phyloP scores from a whole-genome alignment of 2,888 invertebrate species.

The Lasioglossum morio region DNA sequence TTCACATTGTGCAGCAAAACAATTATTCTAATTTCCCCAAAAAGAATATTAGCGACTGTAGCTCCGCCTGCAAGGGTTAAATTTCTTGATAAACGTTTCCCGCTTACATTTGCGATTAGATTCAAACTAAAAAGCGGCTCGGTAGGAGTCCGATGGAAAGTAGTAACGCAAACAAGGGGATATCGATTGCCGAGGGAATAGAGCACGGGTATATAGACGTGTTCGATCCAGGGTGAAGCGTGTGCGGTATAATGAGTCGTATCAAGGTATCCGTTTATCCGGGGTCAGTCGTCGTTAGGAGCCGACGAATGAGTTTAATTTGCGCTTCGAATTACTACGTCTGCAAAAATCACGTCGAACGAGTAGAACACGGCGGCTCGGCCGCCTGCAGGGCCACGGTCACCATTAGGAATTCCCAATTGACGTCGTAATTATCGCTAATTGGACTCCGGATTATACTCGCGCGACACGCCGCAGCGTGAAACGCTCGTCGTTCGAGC shows the following conservation, averaged over 20 bases:
- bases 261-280: conserved; percentile 12
- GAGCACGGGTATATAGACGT: not conserved
- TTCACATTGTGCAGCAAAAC: no score
- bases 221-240: not conserved
- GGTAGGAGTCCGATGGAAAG: not conserved
- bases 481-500: conserved; percentile 72
- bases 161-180: not conserved
- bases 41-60: no score
- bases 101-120: not conserved
- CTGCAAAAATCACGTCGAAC: conserved; percentile 71
- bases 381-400: conserved; percentile 47
- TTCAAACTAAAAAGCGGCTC: not conserved
- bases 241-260: not conserved
- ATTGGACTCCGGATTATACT: conserved; percentile 79
- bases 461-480: conserved; percentile 70
- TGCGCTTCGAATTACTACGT: conserved; percentile 66
- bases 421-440: conserved; percentile 81
- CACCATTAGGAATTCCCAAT: conserved; percentile 79
- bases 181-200: not conserved
- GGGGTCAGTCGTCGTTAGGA: conserved; percentile 64
- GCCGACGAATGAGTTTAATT: conserved; percentile 71
- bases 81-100: not conserved
- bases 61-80: not conserved
- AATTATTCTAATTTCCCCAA: no score
- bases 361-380: conserved; percentile 34